Evolutionary conservation across 2,888 invertebrate genomes (phyloP).

Genomic region (Palloptera scutellata): DNA sequence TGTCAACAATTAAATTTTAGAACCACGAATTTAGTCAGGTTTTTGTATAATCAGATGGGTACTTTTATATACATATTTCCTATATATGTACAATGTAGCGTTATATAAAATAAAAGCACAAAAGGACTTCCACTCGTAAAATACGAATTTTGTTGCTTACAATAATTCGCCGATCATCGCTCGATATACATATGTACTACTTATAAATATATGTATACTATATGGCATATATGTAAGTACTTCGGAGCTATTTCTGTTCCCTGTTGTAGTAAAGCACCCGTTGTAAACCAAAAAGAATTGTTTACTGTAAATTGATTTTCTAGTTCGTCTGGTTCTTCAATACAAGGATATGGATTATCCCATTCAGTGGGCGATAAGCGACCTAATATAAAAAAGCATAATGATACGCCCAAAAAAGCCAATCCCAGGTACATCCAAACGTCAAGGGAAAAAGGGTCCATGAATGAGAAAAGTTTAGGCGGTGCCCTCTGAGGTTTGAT

Average conservation of each 20-base stretch:
- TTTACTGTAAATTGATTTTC: constrained; percentile 84
- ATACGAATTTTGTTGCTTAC: too few species aligned
- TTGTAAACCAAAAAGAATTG: constrained; percentile 89
- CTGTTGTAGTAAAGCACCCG: constrained; percentile 85
- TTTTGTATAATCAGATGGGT: too few species aligned
- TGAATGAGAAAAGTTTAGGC: constrained; percentile 89
- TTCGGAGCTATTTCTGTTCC: constrained; percentile 89
- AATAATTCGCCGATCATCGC: too few species aligned
- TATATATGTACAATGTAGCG: too few species aligned
- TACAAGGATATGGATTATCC: constrained; percentile 86
- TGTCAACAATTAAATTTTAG: too few species aligned
- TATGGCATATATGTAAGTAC: constrained; percentile 67
- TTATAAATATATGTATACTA: too few species aligned
- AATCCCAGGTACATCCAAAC: constrained; percentile 87
- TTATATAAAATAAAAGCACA: too few species aligned
- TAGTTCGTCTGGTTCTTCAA: constrained; percentile 82
- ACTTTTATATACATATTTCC: too few species aligned
- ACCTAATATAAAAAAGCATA: constrained; percentile 78
- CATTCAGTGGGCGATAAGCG: constrained; percentile 86
- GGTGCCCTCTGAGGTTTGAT: constrained; percentile 84
- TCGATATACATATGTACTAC: constrained; percentile 7
- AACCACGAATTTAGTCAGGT: too few species aligned
- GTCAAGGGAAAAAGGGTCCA: constrained; percentile 85
- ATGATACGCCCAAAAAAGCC: constrained; percentile 79
- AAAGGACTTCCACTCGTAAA: too few species aligned